Evolutionary conservation across 2,113 vertebrate genomes (phyloP).

Genomic region (Syngnathoides biaculeatus): DNA sequence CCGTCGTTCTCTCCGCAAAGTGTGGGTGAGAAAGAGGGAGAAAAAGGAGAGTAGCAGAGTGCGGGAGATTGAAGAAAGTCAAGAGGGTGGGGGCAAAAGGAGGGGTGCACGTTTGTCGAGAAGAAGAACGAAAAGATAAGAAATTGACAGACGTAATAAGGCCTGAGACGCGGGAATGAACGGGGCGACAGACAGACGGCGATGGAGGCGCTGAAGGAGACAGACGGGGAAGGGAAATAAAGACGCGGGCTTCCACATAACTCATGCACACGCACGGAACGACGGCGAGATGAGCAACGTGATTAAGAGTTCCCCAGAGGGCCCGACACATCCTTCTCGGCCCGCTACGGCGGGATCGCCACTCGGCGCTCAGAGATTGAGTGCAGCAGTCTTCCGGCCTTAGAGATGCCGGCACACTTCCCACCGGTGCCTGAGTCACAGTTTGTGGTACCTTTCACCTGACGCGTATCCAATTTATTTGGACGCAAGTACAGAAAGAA

Average conservation of each 20-base stretch:
- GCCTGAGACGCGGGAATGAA: slow-evolving; percentile 30
- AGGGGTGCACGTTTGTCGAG: slow-evolving; percentile 6
- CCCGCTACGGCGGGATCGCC: slow-evolving; percentile 24
- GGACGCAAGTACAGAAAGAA: no score
- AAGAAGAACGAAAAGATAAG: slow-evolving; percentile 45
- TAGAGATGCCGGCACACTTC: neutral
- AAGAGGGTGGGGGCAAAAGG: slow-evolving; percentile 14
- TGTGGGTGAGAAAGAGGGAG: slow-evolving; percentile 7
- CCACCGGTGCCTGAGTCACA: no score
- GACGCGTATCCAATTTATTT: no score
- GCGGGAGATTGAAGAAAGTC: slow-evolving; percentile 17
- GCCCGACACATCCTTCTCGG: slow-evolving; percentile 36
- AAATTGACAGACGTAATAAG: slow-evolving; percentile 53
- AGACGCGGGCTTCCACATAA: slow-evolving; percentile 50
- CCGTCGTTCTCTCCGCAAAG: slow-evolving; percentile 52
- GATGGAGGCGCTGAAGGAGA: slow-evolving; percentile 48
- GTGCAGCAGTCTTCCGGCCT: no score
- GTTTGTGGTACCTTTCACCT: no score
- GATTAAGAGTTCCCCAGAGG: slow-evolving; percentile 46
- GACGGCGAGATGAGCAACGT: slow-evolving; percentile 36
- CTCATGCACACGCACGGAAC: slow-evolving; percentile 23
- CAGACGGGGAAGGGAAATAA: slow-evolving; percentile 37
- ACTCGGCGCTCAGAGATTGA: neutral
- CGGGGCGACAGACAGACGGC: slow-evolving; percentile 34
- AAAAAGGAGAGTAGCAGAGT: slow-evolving; percentile 14